phyloP scores from a whole-genome alignment of 35 echinoderm and acorn worm species.

The Eucidaris tribuloides region DNA sequence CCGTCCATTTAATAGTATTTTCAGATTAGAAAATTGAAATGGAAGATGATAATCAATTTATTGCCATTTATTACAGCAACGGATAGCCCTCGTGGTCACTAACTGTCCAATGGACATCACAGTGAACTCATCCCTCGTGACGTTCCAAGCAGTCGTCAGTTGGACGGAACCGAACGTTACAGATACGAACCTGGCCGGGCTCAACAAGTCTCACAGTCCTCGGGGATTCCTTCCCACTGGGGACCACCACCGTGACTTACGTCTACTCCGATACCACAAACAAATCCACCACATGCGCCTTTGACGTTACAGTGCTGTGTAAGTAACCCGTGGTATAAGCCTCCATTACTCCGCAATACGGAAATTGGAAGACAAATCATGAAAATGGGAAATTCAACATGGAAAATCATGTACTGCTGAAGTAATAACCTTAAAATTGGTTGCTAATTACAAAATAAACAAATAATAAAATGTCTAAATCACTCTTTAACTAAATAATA shows the following conservation, averaged over 20 bases:
- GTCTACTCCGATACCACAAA: not conserved
- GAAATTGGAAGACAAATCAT: no score
- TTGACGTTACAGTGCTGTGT: conserved; percentile 3
- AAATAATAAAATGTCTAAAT: no score
- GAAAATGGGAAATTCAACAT: no score
- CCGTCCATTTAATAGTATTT: no score
- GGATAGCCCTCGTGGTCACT: not conserved
- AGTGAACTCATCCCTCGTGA: not conserved
- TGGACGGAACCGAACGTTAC: not conserved
- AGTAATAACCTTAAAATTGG: no score
- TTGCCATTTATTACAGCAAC: not conserved
- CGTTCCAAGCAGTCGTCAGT: not conserved
- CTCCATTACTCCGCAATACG: no score
- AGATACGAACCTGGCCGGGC: not conserved
- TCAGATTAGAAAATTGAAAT: no score
- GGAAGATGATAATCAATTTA: no score
- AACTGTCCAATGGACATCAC: not conserved
- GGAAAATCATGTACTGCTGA: no score
- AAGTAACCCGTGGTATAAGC: no score
- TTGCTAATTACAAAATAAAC: no score
- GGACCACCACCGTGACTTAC: conserved; percentile 17
- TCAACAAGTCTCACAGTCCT: not conserved
- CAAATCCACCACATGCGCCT: not conserved
- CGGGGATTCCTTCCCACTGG: conserved; percentile 1
- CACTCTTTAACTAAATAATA: no score